Percentiles rank a stretch among this genome's conserved stretches.
phyloP scores from a whole-genome alignment of 2,113 vertebrate genomes.

The Protobothrops flavoviridis region DNA sequence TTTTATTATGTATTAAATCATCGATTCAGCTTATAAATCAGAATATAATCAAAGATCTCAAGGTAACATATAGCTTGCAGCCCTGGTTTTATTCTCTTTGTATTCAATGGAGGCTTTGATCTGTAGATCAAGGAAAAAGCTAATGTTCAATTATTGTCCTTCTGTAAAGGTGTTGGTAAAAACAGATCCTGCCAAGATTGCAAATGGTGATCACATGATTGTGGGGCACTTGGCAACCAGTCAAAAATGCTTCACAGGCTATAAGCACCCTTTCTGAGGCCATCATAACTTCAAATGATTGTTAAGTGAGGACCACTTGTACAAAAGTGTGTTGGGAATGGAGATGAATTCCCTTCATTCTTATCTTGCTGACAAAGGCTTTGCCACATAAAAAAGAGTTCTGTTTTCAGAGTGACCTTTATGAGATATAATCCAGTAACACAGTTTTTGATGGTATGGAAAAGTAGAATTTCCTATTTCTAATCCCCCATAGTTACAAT shows the following conservation, averaged over 20 bases:
- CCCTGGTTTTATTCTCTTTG: not conserved
- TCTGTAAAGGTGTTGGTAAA: not conserved
- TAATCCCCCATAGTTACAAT: not conserved
- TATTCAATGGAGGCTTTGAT: not conserved
- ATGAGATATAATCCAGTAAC: not conserved
- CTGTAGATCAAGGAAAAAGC: not conserved
- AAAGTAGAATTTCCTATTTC: not conserved
- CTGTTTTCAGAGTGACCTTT: not conserved
- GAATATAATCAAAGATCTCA: too few relatives aligned
- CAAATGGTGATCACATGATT: not conserved
- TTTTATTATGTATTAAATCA: not conserved
- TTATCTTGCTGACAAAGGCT: not conserved
- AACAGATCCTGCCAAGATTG: not conserved
- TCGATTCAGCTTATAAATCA: not conserved
- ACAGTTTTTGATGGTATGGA: not conserved
- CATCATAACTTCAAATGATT: not conserved
- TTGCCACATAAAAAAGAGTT: not conserved
- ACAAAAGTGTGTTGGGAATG: not conserved
- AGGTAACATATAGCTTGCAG: not conserved
- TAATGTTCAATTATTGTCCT: not conserved
- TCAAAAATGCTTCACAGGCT: not conserved
- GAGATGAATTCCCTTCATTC: not conserved
- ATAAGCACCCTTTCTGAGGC: not conserved
- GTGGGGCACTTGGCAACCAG: not conserved
- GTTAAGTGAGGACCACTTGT: not conserved